Conservation (phyloP, 1,140 invertebrate genomes). For the Drosophila kikkawai region DNA sequence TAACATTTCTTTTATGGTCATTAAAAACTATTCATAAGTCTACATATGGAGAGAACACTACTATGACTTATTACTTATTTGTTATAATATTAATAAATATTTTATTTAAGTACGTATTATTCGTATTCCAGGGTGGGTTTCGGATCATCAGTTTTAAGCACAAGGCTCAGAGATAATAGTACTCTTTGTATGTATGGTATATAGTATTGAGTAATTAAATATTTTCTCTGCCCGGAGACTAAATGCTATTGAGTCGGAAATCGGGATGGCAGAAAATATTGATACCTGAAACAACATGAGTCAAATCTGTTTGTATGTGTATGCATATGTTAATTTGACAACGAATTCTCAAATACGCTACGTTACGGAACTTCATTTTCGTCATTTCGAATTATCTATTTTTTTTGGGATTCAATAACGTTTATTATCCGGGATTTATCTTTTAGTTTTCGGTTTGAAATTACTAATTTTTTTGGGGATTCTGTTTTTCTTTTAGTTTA, state of each 20-base stretch:
- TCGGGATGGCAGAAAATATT: background rate
- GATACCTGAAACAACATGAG: no score
- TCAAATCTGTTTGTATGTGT: no score
- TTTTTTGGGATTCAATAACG: no score
- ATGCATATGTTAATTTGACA: no score
- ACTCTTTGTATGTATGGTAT: background rate
- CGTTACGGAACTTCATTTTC: no score
- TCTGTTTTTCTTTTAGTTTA: no score
- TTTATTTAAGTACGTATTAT: conserved; percentile 1
- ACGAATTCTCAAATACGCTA: no score
- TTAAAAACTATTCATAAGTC: conserved; percentile 11
- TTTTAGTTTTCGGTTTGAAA: no score
- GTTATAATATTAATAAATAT: conserved; percentile 2
- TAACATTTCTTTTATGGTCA: conserved; percentile 20
- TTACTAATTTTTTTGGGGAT: no score
- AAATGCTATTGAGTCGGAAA: background rate
- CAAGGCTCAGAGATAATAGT: background rate
- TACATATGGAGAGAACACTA: conserved; percentile 13
- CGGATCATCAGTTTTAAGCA: conserved; percentile 5
- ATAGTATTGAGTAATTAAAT: background rate
- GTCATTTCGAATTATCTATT: no score
- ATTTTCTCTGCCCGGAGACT: background rate
- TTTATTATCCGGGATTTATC: no score
- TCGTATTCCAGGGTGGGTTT: conserved; percentile 36
- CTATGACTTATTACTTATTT: background rate